Percentiles rank a stretch among this genome's conserved stretches.
These are phyloP conservation scores for Melinopterus prodromus DNA, from an alignment of 2,888 invertebrate genomes.

Conservation along the genomic window DNA sequence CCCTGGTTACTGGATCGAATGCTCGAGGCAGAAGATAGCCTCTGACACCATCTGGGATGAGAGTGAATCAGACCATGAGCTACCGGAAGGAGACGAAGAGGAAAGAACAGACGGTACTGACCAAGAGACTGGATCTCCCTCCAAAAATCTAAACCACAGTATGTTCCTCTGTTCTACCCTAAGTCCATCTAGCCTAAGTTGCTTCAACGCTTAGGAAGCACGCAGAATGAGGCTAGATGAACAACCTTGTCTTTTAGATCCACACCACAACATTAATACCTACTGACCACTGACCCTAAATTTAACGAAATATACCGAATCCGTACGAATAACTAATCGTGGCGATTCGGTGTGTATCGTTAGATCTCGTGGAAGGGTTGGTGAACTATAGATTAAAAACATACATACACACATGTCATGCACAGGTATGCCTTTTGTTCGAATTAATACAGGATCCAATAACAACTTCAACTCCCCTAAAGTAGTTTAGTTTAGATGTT, in stretches of 20 bases:
- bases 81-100: constrained; percentile 61
- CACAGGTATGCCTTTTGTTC: not conserved
- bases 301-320: no score
- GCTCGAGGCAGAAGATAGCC: constrained; percentile 89
- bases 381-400: not conserved
- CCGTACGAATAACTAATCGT: no score
- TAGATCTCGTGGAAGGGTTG: not conserved
- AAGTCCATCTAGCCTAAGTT: not conserved
- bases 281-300: not conserved
- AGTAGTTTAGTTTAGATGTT: not conserved
- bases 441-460: not conserved
- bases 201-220: not conserved
- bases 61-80: constrained; percentile 79
- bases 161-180: constrained; percentile 26
- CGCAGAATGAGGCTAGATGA: not conserved
- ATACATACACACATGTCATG: not conserved
- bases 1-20: constrained; percentile 96
- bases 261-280: not conserved
- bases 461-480: not conserved
- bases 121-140: constrained; percentile 56
- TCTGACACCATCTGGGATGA: constrained; percentile 88
- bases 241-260: not conserved
- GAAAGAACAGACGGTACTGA: constrained; percentile 57
- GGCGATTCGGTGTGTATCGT: not conserved
- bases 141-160: constrained; percentile 48